A percentile compares a stretch with the other conserved stretches of the same genome.
These are phyloP conservation scores for Nemurella pictetii DNA, from an alignment of 2,888 invertebrate species.

Conservation along the genomic window DNA sequence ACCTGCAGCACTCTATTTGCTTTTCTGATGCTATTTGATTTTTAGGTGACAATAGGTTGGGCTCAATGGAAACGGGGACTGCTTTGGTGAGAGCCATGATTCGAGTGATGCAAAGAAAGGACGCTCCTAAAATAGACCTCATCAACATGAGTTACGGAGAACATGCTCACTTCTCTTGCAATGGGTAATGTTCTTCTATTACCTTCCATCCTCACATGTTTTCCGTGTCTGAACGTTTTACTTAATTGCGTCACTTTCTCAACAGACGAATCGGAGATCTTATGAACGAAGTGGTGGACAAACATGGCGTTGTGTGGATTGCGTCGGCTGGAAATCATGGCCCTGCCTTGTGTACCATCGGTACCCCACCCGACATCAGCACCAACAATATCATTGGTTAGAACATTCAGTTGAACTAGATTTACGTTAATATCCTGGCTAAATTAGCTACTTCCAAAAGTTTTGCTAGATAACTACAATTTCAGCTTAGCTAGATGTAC, in stretches of 20 bases:
- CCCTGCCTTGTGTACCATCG: constrained; percentile 89
- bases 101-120: constrained; percentile 69
- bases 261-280: constrained; percentile 79
- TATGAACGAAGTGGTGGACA: constrained; percentile 85
- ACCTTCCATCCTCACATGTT: not conserved
- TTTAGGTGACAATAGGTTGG: constrained; percentile 80
- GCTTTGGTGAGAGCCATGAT: constrained; percentile 90
- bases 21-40: not conserved
- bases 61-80: constrained; percentile 96
- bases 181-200: constrained; percentile 66
- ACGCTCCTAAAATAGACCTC: constrained; percentile 73
- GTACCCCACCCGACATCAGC: constrained; percentile 83
- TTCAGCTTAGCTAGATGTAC: too few species aligned
- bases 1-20: not conserved
- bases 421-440: too few species aligned
- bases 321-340: constrained; percentile 95
- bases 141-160: constrained; percentile 99
- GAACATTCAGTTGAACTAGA: too few species aligned
- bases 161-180: constrained; percentile 86
- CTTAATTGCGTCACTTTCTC: not conserved
- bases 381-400: constrained; percentile 81
- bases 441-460: too few species aligned
- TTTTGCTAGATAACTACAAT: too few species aligned
- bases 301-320: constrained; percentile 90
- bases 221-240: too few species aligned